These are phyloP conservation scores for Blennius ocellaris DNA, from an alignment of 2,113 vertebrate genomes.

Conservation along the genomic window DNA sequence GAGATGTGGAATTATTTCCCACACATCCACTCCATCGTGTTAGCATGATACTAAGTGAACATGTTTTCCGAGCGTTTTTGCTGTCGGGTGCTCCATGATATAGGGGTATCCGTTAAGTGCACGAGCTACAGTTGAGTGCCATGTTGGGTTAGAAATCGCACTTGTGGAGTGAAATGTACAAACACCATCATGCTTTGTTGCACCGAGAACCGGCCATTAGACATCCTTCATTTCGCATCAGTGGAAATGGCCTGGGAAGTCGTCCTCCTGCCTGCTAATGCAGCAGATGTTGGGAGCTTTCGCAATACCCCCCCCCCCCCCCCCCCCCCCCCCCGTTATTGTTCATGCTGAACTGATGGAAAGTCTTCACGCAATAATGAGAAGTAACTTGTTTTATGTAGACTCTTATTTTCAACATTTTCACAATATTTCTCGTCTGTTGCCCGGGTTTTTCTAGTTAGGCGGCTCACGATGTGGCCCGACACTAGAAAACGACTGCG, in stretches of 20 bases:
- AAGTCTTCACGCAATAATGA: slow-evolving; percentile 26
- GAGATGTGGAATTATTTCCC: slow-evolving; percentile 63
- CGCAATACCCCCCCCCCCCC: background rate
- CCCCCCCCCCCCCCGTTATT: background rate
- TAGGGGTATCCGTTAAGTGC: background rate
- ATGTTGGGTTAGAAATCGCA: slow-evolving; percentile 3
- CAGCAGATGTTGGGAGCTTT: slow-evolving; percentile 46
- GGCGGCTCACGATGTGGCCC: slow-evolving; percentile 4
- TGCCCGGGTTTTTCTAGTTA: slow-evolving; percentile 9
- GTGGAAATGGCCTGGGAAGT: slow-evolving; percentile 27
- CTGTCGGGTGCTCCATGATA: slow-evolving; percentile 26
- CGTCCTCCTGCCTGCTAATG: slow-evolving; percentile 25
- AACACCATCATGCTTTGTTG: slow-evolving; percentile 17
- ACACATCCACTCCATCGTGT: slow-evolving; percentile 53
- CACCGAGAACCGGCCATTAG: slow-evolving; percentile 29
- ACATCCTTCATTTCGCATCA: slow-evolving; percentile 47
- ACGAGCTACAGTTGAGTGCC: slow-evolving; percentile 2
- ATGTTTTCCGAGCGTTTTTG: slow-evolving; percentile 21
- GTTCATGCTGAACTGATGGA: slow-evolving; percentile 36
- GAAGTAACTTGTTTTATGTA: slow-evolving; percentile 21
- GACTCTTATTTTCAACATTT: slow-evolving; percentile 3
- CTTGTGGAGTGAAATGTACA: slow-evolving; percentile 7
- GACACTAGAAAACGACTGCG: slow-evolving; percentile 5
- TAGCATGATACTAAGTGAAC: slow-evolving; percentile 54
- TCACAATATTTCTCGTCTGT: background rate